Evolutionary conservation across 2,797 vertebrate species (phyloP), one percentile per base, ranked within the genome.

Genomic region (Pogoniulus pusillus): DNA sequence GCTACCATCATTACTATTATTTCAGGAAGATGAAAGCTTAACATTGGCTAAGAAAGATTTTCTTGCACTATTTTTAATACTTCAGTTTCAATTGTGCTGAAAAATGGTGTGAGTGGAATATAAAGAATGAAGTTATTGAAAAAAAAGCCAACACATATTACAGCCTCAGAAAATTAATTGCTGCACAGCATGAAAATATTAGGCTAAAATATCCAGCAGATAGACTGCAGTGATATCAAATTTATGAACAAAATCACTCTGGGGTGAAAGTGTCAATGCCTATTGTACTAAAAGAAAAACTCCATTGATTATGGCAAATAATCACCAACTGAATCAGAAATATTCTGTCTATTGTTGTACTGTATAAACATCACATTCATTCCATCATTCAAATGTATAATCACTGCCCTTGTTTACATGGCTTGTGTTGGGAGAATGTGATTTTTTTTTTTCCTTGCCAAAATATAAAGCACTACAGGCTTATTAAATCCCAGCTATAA

Each of bases 401-500:
- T 91, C 84, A 73, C 63, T 71, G 63, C n/a, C 63, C 84, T 90
- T 93, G 89, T 95, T 96, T 95, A 93, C 66, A 70, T 51, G 71
- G 84, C 32, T 70, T 54, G 57, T 16, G 4, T 58, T 64, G 49
- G 19, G 76, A 85, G 76, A 85, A 93, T 68, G 49, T 14, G 70
- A 75, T 45, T 32, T 73, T 62, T 85, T 39, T 70, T 37, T 62
- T 39, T 55, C 85, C 82, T 80, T 23, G 2, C 23, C 69, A 57
- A 81, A 93, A 83, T 81, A 70, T 83, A 85, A 91, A 94, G 49
- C 82, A 81, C 76, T 85, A 72, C 76, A 90, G 70, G 63, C 76
- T 93, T 93, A 94, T 90, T 93, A 93, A 93, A 94, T 93, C 81
- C 70, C 64, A 77, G 90, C 86, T 89, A 90, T 85, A 93, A 93